These are phyloP conservation scores for Holothuria glaberrima DNA, from an alignment of 35 echinoderm and acorn worm species.

Conservation along the genomic window DNA sequence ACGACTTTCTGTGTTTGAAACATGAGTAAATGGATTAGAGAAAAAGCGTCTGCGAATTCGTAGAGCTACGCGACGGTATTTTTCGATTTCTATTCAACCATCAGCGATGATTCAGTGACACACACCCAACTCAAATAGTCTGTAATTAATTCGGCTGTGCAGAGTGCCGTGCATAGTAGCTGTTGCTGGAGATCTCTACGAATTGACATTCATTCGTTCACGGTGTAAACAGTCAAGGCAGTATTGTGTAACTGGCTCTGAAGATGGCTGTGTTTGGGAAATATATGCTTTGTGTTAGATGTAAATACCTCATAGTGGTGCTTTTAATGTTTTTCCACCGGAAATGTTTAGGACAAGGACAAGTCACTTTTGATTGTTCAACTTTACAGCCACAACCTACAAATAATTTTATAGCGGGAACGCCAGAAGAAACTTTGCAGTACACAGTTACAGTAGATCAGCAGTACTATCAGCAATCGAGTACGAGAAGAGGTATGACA, in stretches of 20 bases:
- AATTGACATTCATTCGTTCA: background rate
- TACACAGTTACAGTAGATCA: slow-evolving; percentile 24
- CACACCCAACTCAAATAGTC: slow-evolving; percentile 32
- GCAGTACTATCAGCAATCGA: background rate
- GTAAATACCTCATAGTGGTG: background rate
- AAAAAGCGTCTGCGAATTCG: background rate
- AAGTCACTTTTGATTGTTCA: slow-evolving; percentile 12
- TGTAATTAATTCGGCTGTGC: background rate
- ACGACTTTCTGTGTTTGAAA: no score
- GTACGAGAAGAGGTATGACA: background rate
- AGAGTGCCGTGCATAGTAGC: no score
- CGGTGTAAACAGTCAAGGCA: background rate
- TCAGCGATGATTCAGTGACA: slow-evolving; percentile 14
- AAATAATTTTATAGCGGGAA: background rate
- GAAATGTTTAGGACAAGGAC: slow-evolving; percentile 1
- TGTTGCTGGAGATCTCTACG: background rate
- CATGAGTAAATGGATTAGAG: slow-evolving; percentile 5
- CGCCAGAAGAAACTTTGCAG: background rate
- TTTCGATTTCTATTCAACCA: background rate
- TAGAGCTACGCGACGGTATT: background rate
- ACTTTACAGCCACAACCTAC: background rate
- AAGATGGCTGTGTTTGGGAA: background rate
- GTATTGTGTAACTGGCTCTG: slow-evolving; percentile 19
- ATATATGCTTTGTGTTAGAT: background rate
- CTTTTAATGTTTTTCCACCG: slow-evolving; percentile 28